Base-by-base conservation (phyloP, 2,113 vertebrate species). In the Podarcis cretensis region DNA sequence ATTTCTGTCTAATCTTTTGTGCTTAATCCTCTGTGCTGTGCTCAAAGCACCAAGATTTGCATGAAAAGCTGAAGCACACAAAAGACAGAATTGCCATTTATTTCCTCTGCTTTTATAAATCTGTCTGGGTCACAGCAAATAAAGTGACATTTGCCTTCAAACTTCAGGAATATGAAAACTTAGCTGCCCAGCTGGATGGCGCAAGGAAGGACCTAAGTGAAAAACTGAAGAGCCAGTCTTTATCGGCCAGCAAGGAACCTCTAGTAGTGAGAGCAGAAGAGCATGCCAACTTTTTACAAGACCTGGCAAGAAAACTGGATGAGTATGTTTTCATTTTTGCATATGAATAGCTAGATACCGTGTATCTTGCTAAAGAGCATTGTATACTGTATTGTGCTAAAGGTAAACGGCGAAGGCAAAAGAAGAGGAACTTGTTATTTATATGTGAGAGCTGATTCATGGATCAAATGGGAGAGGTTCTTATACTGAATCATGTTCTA, bases 261-360 rank as follows among this genome's bases (percentile, higher is more conserved):
- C 74, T 98, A 27, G 99, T 99, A 89, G 94, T 92, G 80, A 93
- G 88, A 87, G 99, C 99, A 1, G 99, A 99, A 92, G 91, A 97
- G 0, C 98, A 99, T 0, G 98, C 98, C 0, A 96, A 96, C 68
- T 94, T 94, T 25, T 94, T 99, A 54, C 90, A 94, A 89, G 96
- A 97, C 40, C 93, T 98, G 89, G 98, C 98, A 8, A 98, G 97
- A 83, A 96, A 98, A 3, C 96, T 99, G 78, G 96, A 98, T 75
- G 96, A 98, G 99, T 99, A 96, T 27, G 96, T 95, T 92, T 63
- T n/a, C 5, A 23, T 89, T 93, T 71, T 68, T 90, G 3, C 68
- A 87, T 77, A 90, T 32, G 14, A 91, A 65, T 83, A 18, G 7
- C 74, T 92, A 74, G 40, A 57, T 30, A 76, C 25, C 57, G 18